Evolutionary conservation across 2,888 invertebrate species (phyloP).

Genomic region (Liopterus haemorrhoidalis): DNA sequence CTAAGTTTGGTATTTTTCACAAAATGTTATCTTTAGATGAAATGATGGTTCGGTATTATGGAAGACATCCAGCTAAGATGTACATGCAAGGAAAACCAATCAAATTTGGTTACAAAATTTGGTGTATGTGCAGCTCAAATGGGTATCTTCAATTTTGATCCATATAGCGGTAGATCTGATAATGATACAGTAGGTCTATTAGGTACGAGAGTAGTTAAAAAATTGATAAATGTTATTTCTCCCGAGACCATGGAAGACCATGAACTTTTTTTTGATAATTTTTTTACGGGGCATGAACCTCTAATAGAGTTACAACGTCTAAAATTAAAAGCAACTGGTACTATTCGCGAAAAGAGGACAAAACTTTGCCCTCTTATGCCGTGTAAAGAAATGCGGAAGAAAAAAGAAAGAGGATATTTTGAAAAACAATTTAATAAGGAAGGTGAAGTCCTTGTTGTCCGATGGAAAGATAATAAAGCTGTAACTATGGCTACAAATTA

Average conservation of each 20-base stretch:
- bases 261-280: conserved; percentile 4
- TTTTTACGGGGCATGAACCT: neutral
- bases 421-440: neutral
- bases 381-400: conserved; percentile 1
- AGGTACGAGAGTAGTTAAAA: neutral
- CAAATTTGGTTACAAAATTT: conserved; percentile 7
- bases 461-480: too few species aligned
- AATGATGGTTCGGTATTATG: conserved; percentile 9
- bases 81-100: conserved; percentile 5
- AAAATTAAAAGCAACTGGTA: conserved; percentile 4
- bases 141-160: too few species aligned
- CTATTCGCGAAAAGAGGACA: neutral
- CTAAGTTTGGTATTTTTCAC: conserved; percentile 5
- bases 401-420: conserved; percentile 2
- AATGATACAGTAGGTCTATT: neutral
- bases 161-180: neutral
- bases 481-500: too few species aligned
- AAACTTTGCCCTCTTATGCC: neutral
- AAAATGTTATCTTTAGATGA: conserved; percentile 8
- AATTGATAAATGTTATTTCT: neutral
- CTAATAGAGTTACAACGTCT: neutral
- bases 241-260: neutral
- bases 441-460: conserved; percentile 2
- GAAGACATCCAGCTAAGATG: conserved; percentile 7
- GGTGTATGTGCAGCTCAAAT: conserved; percentile 9